Base-by-base conservation (phyloP, 2,113 vertebrate species). In the Circaetus cinerascens region DNA sequence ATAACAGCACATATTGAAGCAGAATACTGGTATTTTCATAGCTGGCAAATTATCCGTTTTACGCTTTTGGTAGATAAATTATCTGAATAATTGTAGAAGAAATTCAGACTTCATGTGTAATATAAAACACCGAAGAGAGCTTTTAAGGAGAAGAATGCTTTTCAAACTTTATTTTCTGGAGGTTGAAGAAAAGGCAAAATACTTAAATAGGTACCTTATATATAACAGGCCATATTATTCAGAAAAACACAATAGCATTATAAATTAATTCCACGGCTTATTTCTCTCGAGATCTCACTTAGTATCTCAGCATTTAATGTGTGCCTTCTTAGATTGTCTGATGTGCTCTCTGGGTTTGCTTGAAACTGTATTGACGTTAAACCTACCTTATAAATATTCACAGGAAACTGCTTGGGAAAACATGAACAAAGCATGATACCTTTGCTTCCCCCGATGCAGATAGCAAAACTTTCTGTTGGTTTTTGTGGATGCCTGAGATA, bases 101-200 rank as follows among this genome's bases (percentile, higher is more conserved):
- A 91, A 74, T 87, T 64, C 92, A 90, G 63, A 38, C 41, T 88
- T 67, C 10, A 4, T 64, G n/a, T 90, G 69, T 69, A 80, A 94
- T 92, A 82, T 41, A 77, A 94, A 91, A 66, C 62, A 93, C 79
- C 7, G 0, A 81, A 73, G 77, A 87, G 62, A 76, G 84, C 60
- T 94, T 94, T 93, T 72, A 95, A 87, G 53, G 76, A 68, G 80
- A 95, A 93, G 86, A 94, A 93, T 83, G 77, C 74, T 93, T 95
- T 94, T 95, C 55, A 91, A 82, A 95, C 81, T 97, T 96, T 94
- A 88, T 96, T 95, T 94, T 95, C 71, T 89, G 69, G 45, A 69
- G 62, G 63, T 10, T 86, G 81, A 76, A 82, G 84, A 76, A 93
- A 75, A 71, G n/a, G n/a, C 50, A 80, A 90, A 95, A 88, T 82